Base-by-base conservation (phyloP, 2,113 vertebrate genomes). In the Tachysurus fulvidraco region DNA sequence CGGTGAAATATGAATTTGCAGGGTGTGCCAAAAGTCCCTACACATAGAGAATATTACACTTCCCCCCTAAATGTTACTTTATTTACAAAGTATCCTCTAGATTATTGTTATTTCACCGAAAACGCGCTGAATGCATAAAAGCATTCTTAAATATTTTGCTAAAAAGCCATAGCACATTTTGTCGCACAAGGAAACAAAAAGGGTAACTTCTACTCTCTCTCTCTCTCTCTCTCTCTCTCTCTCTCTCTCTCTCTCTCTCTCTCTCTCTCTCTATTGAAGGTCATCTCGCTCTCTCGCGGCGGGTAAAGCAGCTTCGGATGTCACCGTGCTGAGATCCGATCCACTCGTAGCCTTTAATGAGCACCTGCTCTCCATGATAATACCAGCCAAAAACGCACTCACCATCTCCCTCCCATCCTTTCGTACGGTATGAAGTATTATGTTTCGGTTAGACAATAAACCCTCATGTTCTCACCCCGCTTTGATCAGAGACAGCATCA, bases 281-380 rank as follows among this genome's bases (percentile, higher is more conserved):
- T 94, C 93, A 96, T 94, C 94, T 95, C 94, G 93, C 92, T 93
- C 93, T 92, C 93, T 91, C 64, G 89, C 36, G 86, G 85, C 84
- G 85, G 89, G 88, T 44, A 44, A 25, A 91, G 86, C 77, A 84
- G 90, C 85, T 90, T 92, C 93, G 91, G 94, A 92, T 93, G 92
- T 90, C 90, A 92, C 94, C 95, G 28, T 94, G 94, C 93, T 91
- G 93, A 90, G 90, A 86, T 85, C 91, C 91, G 91, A 94, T 93
- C 93, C 92, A 89, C 73, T 91, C 87, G 92, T 80, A 90, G 89
- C 90, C 92, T 93, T 91, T 91, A 92, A 91, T 86, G 80, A 87
- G 92, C 93, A 93, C 94, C 93, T 94, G 94, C 91, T 85, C 87
- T 83, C 86, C 28, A 85, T n/a, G 50, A 81, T 86, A 81, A 85